Conservation (phyloP, 2,797 vertebrate species). For the Psittacula echo region DNA sequence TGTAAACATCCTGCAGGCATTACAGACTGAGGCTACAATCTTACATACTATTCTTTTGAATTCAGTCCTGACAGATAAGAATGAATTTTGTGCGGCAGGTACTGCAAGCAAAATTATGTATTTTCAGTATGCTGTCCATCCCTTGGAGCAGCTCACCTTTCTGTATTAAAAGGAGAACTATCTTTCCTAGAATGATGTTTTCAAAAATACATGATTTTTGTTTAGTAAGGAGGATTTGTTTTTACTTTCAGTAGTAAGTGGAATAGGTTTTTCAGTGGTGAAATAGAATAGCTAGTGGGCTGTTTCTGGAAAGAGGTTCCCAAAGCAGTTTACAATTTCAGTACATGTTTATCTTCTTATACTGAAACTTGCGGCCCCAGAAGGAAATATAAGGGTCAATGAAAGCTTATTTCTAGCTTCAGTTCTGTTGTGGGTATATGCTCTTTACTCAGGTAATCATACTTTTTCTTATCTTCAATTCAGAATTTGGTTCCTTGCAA, state of each 20-base stretch:
- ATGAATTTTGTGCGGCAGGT: not conserved
- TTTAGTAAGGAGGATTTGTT: not conserved
- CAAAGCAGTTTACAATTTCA: not conserved
- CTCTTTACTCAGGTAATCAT: not conserved
- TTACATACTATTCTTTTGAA: not conserved
- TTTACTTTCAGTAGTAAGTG: not conserved
- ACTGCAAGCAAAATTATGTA: not conserved
- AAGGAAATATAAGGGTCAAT: not conserved
- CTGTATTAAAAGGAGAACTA: not conserved
- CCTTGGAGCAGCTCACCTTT: not conserved
- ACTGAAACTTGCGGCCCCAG: not conserved
- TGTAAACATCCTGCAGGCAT: not conserved
- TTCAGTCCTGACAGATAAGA: not conserved
- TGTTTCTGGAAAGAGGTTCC: not conserved
- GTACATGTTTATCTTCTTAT: not conserved
- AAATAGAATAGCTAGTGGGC: not conserved
- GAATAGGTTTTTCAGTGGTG: not conserved
- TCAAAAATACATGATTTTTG: not conserved
- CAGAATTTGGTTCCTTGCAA: not conserved
- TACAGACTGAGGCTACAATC: not conserved
- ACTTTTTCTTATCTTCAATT: not conserved
- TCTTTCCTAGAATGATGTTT: not conserved
- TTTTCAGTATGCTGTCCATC: not conserved
- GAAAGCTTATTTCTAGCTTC: not conserved
- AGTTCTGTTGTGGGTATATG: not conserved